A percentile compares a stretch with the other conserved stretches of the same genome.
Conservation (phyloP, 1,140 invertebrate genomes). For the Potamilus streckersoni region DNA sequence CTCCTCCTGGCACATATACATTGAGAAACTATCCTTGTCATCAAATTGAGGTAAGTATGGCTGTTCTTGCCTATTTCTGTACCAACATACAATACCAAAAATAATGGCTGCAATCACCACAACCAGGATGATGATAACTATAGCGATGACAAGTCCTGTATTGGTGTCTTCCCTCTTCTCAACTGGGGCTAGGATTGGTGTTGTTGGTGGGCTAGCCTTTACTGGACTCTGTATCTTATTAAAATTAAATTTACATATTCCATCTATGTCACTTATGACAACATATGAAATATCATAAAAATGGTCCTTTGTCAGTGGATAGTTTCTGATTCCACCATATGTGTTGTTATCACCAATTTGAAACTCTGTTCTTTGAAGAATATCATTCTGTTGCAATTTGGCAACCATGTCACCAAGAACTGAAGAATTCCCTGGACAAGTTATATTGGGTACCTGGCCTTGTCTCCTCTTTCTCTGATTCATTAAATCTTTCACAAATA, state of each 20-base stretch:
- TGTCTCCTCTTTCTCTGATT: conserved; percentile 8
- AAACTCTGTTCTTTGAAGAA: conserved; percentile 32
- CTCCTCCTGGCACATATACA: conserved; percentile 25
- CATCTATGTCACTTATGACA: conserved; percentile 47
- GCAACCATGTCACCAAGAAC: conserved; percentile 40
- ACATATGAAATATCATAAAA: conserved; percentile 55
- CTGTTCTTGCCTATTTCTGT: conserved; percentile 28
- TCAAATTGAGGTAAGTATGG: conserved; percentile 34
- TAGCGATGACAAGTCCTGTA: conserved; percentile 36
- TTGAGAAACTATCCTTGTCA: conserved; percentile 25
- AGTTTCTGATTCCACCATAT: conserved; percentile 45
- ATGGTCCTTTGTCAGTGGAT: conserved; percentile 32
- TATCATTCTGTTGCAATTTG: conserved; percentile 35
- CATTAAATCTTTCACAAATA: conserved; percentile 42
- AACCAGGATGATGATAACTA: conserved; percentile 46
- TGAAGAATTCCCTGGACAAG: conserved; percentile 15
- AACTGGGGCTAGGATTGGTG: conserved; percentile 7
- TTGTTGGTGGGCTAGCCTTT: conserved; percentile 22
- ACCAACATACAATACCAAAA: conserved; percentile 37
- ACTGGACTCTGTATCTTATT: conserved; percentile 33
- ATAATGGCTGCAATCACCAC: conserved; percentile 44
- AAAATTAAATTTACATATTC: conserved; percentile 46
- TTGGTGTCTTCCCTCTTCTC: conserved; percentile 4
- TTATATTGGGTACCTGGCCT: conserved; percentile 17
- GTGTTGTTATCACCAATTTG: conserved; percentile 44